Percentiles rank a stretch among this genome's conserved stretches.
Evolutionary conservation across 2,113 vertebrate species (phyloP).

Genomic region (Psittacara wagleri): DNA sequence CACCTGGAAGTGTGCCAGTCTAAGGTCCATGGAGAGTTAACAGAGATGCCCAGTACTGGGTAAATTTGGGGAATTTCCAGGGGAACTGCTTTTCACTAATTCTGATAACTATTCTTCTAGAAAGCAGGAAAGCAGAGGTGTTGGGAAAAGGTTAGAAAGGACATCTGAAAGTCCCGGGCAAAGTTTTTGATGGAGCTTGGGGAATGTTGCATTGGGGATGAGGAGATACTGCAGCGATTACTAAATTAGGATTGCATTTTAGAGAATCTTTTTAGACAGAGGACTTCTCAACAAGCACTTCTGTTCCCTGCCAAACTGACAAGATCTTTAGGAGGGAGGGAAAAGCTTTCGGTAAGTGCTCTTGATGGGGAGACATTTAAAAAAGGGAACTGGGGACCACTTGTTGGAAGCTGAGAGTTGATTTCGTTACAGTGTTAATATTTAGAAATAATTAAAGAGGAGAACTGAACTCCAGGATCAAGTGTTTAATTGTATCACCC

Average conservation of each 20-base stretch:
- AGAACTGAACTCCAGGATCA: not conserved
- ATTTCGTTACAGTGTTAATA: slow-evolving; percentile 38
- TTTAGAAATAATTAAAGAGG: slow-evolving; percentile 50
- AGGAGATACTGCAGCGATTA: not conserved
- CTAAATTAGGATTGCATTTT: slow-evolving; percentile 7
- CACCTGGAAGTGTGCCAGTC: not conserved
- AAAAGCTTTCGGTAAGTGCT: slow-evolving; percentile 26
- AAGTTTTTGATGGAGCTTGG: not conserved
- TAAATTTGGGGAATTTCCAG: not conserved
- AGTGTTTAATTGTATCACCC: not conserved
- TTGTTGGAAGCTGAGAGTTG: slow-evolving; percentile 22
- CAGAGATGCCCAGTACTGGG: not conserved
- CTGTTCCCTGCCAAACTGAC: slow-evolving; percentile 48
- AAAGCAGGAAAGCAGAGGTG: not conserved
- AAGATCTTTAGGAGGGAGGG: slow-evolving; percentile 17
- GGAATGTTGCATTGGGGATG: not conserved
- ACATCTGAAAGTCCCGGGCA: not conserved
- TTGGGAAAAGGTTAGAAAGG: not conserved
- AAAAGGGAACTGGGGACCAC: slow-evolving; percentile 18
- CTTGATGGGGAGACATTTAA: slow-evolving; percentile 18
- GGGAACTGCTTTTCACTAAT: not conserved
- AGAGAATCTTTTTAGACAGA: not conserved
- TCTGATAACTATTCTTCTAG: not conserved
- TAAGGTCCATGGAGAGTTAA: not conserved
- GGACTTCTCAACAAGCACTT: slow-evolving; percentile 1